Evolutionary conservation across 2,113 vertebrate genomes (phyloP).

Genomic region (Pavo muticus): DNA sequence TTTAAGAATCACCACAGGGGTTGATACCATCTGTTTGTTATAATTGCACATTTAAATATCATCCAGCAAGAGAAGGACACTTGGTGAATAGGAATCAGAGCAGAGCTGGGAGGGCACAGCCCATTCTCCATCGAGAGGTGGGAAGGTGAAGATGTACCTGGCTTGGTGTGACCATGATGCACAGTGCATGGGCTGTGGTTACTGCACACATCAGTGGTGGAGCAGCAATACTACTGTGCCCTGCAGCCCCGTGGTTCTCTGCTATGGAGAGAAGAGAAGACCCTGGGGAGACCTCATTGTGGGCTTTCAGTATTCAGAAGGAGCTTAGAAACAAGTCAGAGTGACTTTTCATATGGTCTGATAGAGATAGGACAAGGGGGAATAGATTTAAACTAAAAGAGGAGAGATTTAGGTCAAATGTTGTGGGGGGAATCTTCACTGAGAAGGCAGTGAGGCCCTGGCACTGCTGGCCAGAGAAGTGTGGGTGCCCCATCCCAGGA

Average conservation of each 20-base stretch:
- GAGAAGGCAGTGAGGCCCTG: no score
- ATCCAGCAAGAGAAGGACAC: conserved; percentile 6
- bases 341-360: no score
- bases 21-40: conserved; percentile 68
- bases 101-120: neutral
- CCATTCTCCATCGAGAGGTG: neutral
- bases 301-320: no score
- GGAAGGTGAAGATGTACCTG: fast-evolving
- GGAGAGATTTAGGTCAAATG: no score
- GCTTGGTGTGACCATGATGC: fast-evolving
- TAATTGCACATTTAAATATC: conserved; percentile 54
- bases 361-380: no score
- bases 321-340: no score
- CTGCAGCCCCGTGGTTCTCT: no score
- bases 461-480: no score
- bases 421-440: no score
- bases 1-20: conserved; percentile 53
- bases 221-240: neutral
- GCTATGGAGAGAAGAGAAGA: neutral
- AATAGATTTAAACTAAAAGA: no score
- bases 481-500: no score
- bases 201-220: neutral
- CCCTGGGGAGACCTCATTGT: no score
- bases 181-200: neutral
- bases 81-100: neutral